A percentile compares a stretch with the other conserved stretches of the same genome.
These are phyloP conservation scores for Eupithecia dodoneata DNA, from an alignment of 2,888 invertebrate genomes.

Conservation along the genomic window DNA sequence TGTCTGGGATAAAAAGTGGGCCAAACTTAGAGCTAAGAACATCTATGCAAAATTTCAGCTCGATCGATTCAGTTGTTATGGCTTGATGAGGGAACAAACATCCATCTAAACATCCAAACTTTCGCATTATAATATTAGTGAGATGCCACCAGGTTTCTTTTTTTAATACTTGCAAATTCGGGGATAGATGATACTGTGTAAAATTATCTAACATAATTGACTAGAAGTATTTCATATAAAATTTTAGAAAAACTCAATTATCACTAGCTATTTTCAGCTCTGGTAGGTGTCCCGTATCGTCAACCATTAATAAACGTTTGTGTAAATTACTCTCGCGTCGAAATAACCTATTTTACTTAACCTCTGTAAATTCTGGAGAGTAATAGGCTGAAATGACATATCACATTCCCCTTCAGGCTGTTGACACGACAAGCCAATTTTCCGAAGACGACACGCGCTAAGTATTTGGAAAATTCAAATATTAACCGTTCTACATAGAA, in stretches of 20 bases:
- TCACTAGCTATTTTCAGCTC: not conserved
- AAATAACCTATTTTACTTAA: conserved; percentile 15
- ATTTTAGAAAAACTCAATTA: not conserved
- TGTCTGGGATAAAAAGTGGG: too few species aligned
- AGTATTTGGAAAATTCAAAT: conserved; percentile 54
- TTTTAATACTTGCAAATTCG: not conserved
- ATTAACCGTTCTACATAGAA: conserved; percentile 51
- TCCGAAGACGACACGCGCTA: conserved; percentile 42
- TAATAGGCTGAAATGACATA: conserved; percentile 29
- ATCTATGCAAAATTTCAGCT: too few species aligned
- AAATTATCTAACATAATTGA: not conserved
- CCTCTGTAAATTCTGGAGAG: conserved; percentile 13
- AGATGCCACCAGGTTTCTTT: not conserved
- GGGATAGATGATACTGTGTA: not conserved
- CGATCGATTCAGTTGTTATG: too few species aligned
- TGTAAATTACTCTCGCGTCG: conserved; percentile 7
- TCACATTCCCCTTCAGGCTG: conserved; percentile 29
- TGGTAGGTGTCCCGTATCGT: not conserved
- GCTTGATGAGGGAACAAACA: too few species aligned
- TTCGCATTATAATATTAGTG: too few species aligned
- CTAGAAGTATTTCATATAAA: not conserved
- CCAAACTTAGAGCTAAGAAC: too few species aligned
- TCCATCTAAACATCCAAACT: too few species aligned
- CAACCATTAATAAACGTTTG: conserved; percentile 2
- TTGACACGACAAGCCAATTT: conserved; percentile 42